A percentile compares a stretch with the other conserved stretches of the same genome.
phyloP scores from a whole-genome alignment of 2,113 vertebrate species.

The Halichoeres trimaculatus region DNA sequence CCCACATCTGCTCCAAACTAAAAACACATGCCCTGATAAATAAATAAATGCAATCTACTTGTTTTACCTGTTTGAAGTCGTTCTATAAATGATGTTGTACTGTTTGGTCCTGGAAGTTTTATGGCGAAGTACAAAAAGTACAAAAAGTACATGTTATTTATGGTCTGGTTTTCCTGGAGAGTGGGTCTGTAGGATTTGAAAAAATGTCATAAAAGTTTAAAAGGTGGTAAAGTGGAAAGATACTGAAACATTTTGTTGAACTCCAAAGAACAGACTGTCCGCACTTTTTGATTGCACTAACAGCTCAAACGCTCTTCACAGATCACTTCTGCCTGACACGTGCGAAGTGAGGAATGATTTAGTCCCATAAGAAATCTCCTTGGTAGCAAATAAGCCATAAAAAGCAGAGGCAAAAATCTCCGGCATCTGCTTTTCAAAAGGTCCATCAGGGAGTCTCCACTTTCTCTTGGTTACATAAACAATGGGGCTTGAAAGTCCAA shows the following conservation, averaged over 20 bases:
- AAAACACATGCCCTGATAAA: conserved; percentile 13
- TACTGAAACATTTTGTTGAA: conserved; percentile 7
- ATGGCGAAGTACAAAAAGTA: background rate
- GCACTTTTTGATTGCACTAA: conserved; percentile 3
- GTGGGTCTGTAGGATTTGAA: background rate
- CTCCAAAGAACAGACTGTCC: background rate
- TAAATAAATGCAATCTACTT: background rate
- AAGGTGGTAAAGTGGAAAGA: conserved; percentile 15
- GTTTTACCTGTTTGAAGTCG: background rate
- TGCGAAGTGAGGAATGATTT: conserved; percentile 47
- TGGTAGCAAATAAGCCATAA: conserved; percentile 72
- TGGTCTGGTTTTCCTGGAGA: background rate
- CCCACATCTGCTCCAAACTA: conserved; percentile 1
- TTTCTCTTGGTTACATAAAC: conserved; percentile 82
- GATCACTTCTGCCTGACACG: conserved; percentile 21
- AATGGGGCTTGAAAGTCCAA: conserved; percentile 76
- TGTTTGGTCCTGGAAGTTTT: background rate
- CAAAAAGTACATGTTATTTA: background rate
- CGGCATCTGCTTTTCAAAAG: conserved; percentile 73
- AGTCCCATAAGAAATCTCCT: conserved; percentile 54
- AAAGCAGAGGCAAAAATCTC: conserved; percentile 71
- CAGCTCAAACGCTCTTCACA: background rate
- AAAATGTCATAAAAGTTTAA: conserved; percentile 12
- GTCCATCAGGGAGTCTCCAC: conserved; percentile 70
- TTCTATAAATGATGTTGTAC: background rate